These are phyloP conservation scores for Microcebus jonahi DNA, from an alignment of 2,113 vertebrate species.

Conservation along the genomic window DNA sequence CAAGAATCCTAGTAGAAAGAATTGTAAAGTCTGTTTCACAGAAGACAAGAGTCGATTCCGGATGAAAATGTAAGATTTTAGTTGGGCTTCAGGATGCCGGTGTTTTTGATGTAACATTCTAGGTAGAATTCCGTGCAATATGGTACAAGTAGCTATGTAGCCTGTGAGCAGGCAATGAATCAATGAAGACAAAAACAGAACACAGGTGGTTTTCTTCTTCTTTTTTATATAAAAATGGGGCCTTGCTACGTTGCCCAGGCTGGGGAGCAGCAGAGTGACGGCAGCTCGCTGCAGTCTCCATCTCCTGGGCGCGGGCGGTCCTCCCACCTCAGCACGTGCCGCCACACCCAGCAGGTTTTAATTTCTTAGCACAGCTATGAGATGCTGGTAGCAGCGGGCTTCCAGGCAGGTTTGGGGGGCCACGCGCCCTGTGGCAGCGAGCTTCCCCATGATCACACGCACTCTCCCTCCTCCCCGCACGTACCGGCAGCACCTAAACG, in stretches of 20 bases:
- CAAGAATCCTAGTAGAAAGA: neutral
- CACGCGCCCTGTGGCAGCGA: neutral
- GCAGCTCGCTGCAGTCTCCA: neutral
- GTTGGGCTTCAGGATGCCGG: neutral
- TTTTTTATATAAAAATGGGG: neutral
- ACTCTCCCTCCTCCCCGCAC: rapidly evolving
- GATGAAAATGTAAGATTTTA: neutral
- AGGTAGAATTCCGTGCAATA: neutral
- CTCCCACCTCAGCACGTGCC: neutral
- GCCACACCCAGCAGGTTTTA: neutral
- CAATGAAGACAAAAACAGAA: constrained; percentile 49
- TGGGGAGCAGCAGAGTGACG: neutral
- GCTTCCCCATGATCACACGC: neutral
- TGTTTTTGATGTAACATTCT: rapidly evolving
- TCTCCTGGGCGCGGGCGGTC: neutral
- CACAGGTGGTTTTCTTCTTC: constrained; percentile 70
- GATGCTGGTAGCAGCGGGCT: constrained; percentile 70
- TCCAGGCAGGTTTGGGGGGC: constrained; percentile 39
- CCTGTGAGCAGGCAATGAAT: neutral
- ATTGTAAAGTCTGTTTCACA: neutral
- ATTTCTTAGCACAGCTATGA: constrained; percentile 76
- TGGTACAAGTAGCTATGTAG: neutral
- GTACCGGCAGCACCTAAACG: neutral
- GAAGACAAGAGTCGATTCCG: neutral
- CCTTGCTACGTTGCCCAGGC: neutral